Percentiles rank a stretch among this genome's conserved stretches.
These are phyloP conservation scores for Palythoa grandiflora DNA, from an alignment of 92 coral and sea anemone species.

Conservation along the genomic window DNA sequence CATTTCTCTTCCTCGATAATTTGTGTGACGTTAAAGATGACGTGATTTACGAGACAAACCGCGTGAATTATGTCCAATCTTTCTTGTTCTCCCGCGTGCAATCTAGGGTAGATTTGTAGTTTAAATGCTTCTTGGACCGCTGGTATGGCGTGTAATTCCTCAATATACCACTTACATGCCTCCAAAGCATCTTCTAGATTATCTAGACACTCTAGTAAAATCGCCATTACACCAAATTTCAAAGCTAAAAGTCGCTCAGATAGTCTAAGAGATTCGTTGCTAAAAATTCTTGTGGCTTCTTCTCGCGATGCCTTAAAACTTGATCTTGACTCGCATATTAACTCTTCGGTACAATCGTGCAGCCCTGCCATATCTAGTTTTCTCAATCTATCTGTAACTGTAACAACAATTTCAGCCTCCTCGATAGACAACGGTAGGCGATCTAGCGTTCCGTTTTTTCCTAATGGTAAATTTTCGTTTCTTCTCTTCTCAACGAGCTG, in stretches of 20 bases:
- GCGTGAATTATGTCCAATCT: not conserved
- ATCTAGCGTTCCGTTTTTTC: not conserved
- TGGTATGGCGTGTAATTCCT: constrained; percentile 31
- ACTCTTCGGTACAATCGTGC: constrained; percentile 24
- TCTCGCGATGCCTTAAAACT: constrained; percentile 39
- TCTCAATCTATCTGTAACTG: constrained; percentile 18
- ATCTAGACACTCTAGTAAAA: constrained; percentile 33
- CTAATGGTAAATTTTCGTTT: not conserved
- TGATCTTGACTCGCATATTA: constrained; percentile 23
- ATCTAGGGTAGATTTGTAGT: constrained; percentile 14
- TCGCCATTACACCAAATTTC: constrained; percentile 43
- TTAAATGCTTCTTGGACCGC: constrained; percentile 28
- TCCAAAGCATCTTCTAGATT: constrained; percentile 21
- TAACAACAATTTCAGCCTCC: constrained; percentile 16
- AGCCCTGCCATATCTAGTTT: not conserved
- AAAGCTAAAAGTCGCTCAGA: constrained; percentile 36
- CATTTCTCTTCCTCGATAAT: constrained; percentile 20
- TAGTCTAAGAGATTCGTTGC: constrained; percentile 23
- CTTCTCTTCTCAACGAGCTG: constrained; percentile 9
- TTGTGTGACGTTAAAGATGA: constrained; percentile 42
- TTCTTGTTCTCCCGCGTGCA: constrained; percentile 26
- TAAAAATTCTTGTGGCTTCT: constrained; percentile 16
- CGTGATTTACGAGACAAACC: constrained; percentile 34
- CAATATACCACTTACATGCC: constrained; percentile 45
- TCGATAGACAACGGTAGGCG: not conserved